Evolutionary conservation across 2,888 invertebrate species (phyloP), one percentile per base, ranked within the genome.

Genomic region (Tetragnatha montana): DNA sequence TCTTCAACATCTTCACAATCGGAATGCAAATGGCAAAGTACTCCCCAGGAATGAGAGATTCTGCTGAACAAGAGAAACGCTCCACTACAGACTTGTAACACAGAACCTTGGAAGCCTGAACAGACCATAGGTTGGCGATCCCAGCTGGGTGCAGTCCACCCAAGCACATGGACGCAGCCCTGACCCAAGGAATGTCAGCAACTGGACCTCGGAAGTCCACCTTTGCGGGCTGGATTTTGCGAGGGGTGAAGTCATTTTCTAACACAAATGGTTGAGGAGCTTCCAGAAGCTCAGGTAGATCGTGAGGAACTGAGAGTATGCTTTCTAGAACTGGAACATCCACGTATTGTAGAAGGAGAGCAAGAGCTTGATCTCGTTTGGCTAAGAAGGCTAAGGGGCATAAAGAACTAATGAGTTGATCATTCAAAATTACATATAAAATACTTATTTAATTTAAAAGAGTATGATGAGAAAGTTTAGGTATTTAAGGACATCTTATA

Each of bases 251-350:
- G 21, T 87, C 90, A 49, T 84, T 85, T 47, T 90, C 90, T 12
- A 89, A 22, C 12, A 90, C 74, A 51, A 86, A 90, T 6, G 87
- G 88, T 35, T 85, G 83, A 7, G 90, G 88, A 17, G 86, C 89
- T 88, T 81, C 80, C 19, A 86, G 86, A 8, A 91, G 70, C 50
- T 85, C 87, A n/a, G 85, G 69, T 21, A 91, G 50, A 50, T 90
- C 82, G 21, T 74, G 60, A 8, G 90, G 88, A 74, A 88, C 85
- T 19, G 79, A 82, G 2, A 91, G 69, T 1, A 91, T 71, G 71
- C 74, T 85, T 80, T 91, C 91, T 2, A 91, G 70, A 10, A 91
- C 81, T 22, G 90, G 91, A n/a, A 91, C 79, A 71, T 91, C 91
- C 19, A 90, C 83, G 6, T 90, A 70, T 50, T 88, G 81, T 8